Percentiles rank a stretch among this genome's conserved stretches.
These are phyloP conservation scores for Drosophila mercatorum DNA, from an alignment of 2,888 invertebrate genomes.

Conservation along the genomic window DNA sequence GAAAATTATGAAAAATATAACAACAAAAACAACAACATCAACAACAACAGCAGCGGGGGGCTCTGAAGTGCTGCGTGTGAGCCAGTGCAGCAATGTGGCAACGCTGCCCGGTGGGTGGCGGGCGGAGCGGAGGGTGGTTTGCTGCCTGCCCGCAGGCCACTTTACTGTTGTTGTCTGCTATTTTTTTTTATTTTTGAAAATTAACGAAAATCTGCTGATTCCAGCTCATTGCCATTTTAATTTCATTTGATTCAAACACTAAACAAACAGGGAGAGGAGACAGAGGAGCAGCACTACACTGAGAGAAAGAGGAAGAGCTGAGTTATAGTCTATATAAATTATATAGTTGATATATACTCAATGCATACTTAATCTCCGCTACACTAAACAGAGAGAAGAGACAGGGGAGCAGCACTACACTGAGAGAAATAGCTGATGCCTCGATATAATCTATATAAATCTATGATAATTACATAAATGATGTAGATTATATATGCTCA, in stretches of 20 bases:
- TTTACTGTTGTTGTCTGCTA: constrained; percentile 26
- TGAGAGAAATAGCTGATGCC: no score
- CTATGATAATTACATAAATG: neutral
- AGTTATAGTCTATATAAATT: neutral
- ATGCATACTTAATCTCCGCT: no score
- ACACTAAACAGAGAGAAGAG: no score
- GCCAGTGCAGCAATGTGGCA: constrained; percentile 52
- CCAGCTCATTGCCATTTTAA: constrained; percentile 85
- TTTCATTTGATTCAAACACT: constrained; percentile 82
- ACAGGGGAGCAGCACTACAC: no score
- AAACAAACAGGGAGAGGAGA: constrained; percentile 74
- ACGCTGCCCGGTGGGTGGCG: constrained; percentile 13
- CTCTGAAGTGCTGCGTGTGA: constrained; percentile 35
- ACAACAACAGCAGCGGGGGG: constrained; percentile 2
- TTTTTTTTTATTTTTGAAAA: constrained; percentile 63
- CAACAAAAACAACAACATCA: constrained; percentile 46
- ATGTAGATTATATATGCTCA: neutral
- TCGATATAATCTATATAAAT: neutral
- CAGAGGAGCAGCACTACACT: neutral
- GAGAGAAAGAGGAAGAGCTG: neutral
- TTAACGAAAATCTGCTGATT: constrained; percentile 85
- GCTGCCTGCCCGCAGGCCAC: constrained; percentile 47
- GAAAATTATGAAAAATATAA: constrained; percentile 79
- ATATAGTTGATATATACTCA: neutral
- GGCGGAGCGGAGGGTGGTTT: constrained; percentile 15